Percentiles rank a stretch among this genome's conserved stretches.
Evolutionary conservation across 2,888 invertebrate genomes (phyloP).

Genomic region (Muschampia plurimacula): DNA sequence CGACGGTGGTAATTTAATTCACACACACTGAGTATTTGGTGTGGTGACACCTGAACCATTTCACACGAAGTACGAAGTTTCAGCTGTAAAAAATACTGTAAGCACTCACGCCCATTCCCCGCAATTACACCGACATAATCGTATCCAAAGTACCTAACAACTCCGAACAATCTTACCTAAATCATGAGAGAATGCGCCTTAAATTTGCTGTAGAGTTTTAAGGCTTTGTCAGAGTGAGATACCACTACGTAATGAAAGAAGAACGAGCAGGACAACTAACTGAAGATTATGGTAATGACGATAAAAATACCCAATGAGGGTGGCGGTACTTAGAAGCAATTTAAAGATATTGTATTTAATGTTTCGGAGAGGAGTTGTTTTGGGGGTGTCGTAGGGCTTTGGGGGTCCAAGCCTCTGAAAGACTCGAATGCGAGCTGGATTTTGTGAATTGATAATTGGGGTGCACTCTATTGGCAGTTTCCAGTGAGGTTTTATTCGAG

Average conservation of each 20-base stretch:
- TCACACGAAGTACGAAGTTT: slow-evolving; percentile 50
- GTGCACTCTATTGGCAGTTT: slow-evolving; percentile 66
- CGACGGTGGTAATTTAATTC: slow-evolving; percentile 49
- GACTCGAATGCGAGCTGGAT: slow-evolving; percentile 61
- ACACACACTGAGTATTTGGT: slow-evolving; percentile 34
- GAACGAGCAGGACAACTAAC: slow-evolving; percentile 58
- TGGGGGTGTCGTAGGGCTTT: slow-evolving; percentile 53
- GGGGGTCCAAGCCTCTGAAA: slow-evolving; percentile 56
- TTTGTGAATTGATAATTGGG: slow-evolving; percentile 77
- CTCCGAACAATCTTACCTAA: slow-evolving; percentile 67
- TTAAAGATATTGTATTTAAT: slow-evolving; percentile 84
- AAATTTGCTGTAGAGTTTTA: slow-evolving; percentile 69
- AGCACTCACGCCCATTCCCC: slow-evolving; percentile 54
- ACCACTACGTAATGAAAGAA: slow-evolving; percentile 46
- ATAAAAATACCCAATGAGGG: slow-evolving; percentile 81
- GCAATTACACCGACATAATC: slow-evolving; percentile 75
- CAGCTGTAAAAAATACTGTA: slow-evolving; percentile 50
- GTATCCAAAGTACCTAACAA: slow-evolving; percentile 62
- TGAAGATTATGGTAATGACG: slow-evolving; percentile 80
- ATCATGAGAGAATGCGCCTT: slow-evolving; percentile 73
- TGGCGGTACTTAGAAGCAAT: slow-evolving; percentile 81
- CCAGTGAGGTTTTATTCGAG: slow-evolving; percentile 49
- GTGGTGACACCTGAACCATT: slow-evolving; percentile 48
- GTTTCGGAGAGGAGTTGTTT: slow-evolving; percentile 60
- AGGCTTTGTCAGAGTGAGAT: slow-evolving; percentile 58